phyloP scores from a whole-genome alignment of 2,113 vertebrate genomes.

The Machaerirhynchus nigripectus region DNA sequence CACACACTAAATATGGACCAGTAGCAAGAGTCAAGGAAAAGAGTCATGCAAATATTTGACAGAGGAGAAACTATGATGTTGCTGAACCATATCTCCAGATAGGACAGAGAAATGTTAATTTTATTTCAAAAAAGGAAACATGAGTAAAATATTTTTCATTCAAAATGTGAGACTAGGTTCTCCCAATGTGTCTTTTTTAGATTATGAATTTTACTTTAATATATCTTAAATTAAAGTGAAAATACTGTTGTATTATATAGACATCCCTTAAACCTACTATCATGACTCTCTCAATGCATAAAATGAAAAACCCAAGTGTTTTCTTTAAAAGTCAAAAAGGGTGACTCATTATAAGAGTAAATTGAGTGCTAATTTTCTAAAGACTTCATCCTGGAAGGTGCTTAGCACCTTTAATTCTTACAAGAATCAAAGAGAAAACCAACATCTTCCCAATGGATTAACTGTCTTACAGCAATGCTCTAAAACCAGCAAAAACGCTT shows the following conservation, averaged over 20 bases:
- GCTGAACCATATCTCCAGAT: not conserved
- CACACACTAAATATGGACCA: fast-evolving
- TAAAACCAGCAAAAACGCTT: constrained; percentile 9
- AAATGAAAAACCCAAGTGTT: not conserved
- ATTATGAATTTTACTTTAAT: not conserved
- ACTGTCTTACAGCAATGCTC: not conserved
- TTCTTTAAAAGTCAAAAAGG: not conserved
- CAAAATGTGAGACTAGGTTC: not conserved
- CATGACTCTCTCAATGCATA: not conserved
- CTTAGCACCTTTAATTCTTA: not conserved
- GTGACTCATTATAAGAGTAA: not conserved
- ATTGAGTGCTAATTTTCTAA: not conserved
- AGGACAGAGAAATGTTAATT: not conserved
- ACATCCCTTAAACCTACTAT: not conserved
- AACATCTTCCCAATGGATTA: not conserved
- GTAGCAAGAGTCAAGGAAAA: not conserved
- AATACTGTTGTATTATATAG: not conserved
- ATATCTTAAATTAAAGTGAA: not conserved
- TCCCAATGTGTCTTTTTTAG: not conserved
- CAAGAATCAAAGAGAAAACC: not conserved
- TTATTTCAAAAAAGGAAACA: not conserved
- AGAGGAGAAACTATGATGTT: not conserved
- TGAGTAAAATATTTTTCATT: not conserved
- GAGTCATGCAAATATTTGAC: not conserved
- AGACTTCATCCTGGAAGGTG: not conserved